Percentiles rank a stretch among this genome's conserved stretches.
phyloP scores from a whole-genome alignment of 2,113 vertebrate species.

The Tachysurus vachellii region DNA sequence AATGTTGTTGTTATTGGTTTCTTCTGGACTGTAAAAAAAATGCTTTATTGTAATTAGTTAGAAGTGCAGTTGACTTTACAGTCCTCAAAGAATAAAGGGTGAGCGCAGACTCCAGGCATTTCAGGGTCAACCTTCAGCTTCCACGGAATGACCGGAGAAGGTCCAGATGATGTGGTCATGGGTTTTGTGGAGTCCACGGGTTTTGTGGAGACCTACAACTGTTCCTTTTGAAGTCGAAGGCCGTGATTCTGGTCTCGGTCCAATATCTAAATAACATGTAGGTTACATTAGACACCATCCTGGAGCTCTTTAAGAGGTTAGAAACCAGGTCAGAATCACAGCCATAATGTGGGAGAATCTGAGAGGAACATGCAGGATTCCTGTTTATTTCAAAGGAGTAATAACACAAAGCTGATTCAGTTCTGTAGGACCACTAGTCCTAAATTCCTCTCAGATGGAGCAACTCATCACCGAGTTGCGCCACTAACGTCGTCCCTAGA shows the following conservation, averaged over 20 bases:
- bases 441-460: too few relatives aligned
- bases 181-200: not conserved
- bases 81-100: too few relatives aligned
- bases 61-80: too few relatives aligned
- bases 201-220: not conserved
- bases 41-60: not conserved
- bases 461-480: too few relatives aligned
- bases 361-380: not conserved
- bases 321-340: too few relatives aligned
- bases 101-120: not conserved
- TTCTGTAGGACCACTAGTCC: too few relatives aligned
- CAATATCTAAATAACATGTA: not conserved
- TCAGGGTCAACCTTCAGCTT: not conserved
- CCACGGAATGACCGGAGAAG: not conserved
- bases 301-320: not conserved
- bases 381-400: too few relatives aligned
- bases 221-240: not conserved
- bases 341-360: not conserved
- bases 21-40: not conserved
- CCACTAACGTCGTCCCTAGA: too few relatives aligned
- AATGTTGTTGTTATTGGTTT: not conserved
- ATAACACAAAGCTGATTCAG: too few relatives aligned
- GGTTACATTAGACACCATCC: too few relatives aligned
- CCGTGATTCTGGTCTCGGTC: not conserved
- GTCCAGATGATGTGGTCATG: not conserved